These are phyloP conservation scores for Nipponacmea schrenckii DNA, from an alignment of 2,888 invertebrate genomes.

Conservation along the genomic window DNA sequence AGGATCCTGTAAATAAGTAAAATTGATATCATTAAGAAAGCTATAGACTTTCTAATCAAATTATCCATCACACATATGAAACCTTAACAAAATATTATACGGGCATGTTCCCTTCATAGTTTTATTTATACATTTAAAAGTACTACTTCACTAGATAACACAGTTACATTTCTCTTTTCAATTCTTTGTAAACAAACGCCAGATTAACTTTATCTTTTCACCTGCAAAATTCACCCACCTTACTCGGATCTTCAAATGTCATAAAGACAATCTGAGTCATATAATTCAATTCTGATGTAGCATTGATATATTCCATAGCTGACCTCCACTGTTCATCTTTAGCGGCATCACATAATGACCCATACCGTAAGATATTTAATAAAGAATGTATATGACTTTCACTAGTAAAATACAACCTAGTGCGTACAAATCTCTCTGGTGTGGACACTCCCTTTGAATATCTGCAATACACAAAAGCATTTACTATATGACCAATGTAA, in stretches of 20 bases:
- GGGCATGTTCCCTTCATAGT: too few species aligned
- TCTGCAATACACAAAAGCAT: conserved; percentile 68
- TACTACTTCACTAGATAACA: too few species aligned
- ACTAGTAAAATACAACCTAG: conserved; percentile 98
- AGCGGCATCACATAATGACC: conserved; percentile 82
- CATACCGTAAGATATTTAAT: conserved; percentile 92
- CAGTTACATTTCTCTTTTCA: too few species aligned
- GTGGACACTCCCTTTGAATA: conserved; percentile 98
- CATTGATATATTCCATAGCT: conserved; percentile 93
- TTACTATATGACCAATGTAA: too few species aligned
- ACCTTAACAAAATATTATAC: too few species aligned
- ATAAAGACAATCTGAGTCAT: conserved; percentile 99
- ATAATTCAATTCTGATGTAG: conserved; percentile 96
- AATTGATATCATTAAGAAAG: background rate
- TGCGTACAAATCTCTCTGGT: conserved; percentile 96
- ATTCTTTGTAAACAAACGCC: too few species aligned
- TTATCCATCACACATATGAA: too few species aligned
- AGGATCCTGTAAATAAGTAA: conserved; percentile 69
- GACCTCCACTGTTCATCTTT: conserved; percentile 98
- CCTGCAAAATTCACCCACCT: too few species aligned
- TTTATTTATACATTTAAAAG: too few species aligned
- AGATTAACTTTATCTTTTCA: too few species aligned
- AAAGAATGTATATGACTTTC: conserved; percentile 99
- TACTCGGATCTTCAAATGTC: conserved; percentile 96
- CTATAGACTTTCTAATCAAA: background rate